Conservation (phyloP, 2,888 invertebrate genomes). For the Diarsia brunnea region DNA sequence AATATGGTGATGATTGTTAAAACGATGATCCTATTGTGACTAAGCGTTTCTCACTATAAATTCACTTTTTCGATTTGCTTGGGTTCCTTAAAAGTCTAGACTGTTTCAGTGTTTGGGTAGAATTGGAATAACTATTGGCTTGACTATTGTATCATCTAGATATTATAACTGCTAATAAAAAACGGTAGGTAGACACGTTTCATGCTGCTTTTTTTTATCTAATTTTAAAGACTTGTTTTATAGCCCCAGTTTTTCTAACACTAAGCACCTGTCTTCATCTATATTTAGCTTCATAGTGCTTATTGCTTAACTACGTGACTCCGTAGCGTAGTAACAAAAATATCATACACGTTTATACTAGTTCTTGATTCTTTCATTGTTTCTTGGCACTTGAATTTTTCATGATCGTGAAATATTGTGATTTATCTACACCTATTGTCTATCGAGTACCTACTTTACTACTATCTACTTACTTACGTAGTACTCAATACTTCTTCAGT, state of each 20-base stretch:
- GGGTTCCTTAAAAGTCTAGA: background rate
- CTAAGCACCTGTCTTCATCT: background rate
- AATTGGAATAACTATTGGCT: background rate
- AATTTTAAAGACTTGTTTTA: background rate
- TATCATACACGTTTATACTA: background rate
- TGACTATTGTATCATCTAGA: background rate
- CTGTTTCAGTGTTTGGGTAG: background rate
- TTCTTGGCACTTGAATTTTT: constrained; percentile 11
- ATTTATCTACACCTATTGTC: constrained; percentile 31
- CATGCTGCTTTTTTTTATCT: background rate
- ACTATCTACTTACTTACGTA: background rate
- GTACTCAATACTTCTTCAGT: constrained; percentile 29
- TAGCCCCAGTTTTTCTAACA: background rate
- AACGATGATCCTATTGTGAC: background rate
- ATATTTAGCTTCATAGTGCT: background rate
- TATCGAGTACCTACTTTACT: background rate
- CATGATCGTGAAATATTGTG: constrained; percentile 20
- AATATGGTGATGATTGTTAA: background rate
- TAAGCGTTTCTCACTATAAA: background rate
- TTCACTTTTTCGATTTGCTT: background rate
- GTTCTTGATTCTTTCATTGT: constrained; percentile 4
- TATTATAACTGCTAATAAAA: background rate
- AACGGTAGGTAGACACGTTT: background rate
- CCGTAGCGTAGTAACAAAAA: background rate
- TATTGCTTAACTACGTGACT: background rate